Conservation (phyloP, 2,888 invertebrate species). For the Campopleginae sp. region DNA sequence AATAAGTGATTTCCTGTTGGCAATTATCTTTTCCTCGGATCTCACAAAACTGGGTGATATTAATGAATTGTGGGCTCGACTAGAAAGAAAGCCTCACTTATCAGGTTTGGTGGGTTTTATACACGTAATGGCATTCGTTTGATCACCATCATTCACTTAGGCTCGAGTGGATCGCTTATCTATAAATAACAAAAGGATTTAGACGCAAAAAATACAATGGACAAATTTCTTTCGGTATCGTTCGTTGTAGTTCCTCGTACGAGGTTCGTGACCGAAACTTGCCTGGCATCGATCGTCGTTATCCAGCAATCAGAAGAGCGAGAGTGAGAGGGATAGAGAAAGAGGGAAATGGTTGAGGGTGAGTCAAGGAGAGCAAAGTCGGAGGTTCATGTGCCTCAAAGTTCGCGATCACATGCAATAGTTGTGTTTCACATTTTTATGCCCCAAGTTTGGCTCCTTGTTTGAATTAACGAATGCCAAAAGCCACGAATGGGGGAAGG, state of each 20-base stretch:
- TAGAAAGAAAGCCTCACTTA: background rate
- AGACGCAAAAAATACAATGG: background rate
- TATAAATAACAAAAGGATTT: background rate
- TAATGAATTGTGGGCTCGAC: background rate
- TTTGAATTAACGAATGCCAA: background rate
- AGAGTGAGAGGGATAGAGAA: background rate
- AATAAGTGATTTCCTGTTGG: background rate
- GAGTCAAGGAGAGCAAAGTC: background rate
- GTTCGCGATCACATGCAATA: constrained; percentile 8
- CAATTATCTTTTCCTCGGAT: background rate
- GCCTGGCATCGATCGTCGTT: constrained; percentile 50
- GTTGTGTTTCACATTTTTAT: background rate
- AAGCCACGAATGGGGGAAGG: background rate
- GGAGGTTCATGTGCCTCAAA: constrained; percentile 25
- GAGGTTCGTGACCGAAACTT: constrained; percentile 52
- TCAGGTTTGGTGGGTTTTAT: background rate
- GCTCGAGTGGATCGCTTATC: background rate
- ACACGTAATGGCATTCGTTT: constrained; percentile 28
- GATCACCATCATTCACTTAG: background rate
- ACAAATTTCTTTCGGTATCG: constrained; percentile 17
- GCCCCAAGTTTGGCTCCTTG: background rate
- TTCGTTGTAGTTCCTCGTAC: constrained; percentile 38
- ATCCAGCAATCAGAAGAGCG: constrained; percentile 5
- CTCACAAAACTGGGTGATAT: background rate
- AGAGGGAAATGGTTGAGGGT: background rate